phyloP scores from a whole-genome alignment of 2,888 invertebrate genomes.

The Drosophila differens region DNA sequence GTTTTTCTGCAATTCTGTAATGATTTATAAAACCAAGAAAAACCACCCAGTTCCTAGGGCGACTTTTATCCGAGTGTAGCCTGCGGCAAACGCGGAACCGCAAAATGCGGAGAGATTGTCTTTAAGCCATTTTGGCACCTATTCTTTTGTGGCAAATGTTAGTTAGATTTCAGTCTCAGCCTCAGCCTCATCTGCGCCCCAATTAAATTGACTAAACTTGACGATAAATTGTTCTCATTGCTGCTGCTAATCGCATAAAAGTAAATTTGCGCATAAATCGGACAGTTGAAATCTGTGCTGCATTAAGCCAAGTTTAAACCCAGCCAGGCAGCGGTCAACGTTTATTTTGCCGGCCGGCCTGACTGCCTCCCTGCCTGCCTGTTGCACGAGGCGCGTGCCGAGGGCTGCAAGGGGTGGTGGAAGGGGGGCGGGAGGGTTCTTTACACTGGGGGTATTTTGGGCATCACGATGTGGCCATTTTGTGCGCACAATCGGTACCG shows the following conservation, averaged over 20 bases:
- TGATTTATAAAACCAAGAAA: background rate
- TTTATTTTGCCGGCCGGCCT: slow-evolving; percentile 22
- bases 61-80: background rate
- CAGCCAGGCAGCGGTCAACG: slow-evolving; percentile 24
- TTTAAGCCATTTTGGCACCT: slow-evolving; percentile 63
- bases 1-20: background rate
- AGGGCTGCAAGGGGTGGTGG: background rate
- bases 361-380: slow-evolving; percentile 33
- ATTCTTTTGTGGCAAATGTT: slow-evolving; percentile 24
- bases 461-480: slow-evolving; percentile 80
- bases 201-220: slow-evolving; percentile 81
- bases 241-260: slow-evolving; percentile 81
- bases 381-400: slow-evolving; percentile 64
- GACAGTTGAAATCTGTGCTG: slow-evolving; percentile 64
- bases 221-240: slow-evolving; percentile 73
- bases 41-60: background rate
- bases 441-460: slow-evolving; percentile 39
- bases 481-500: slow-evolving; percentile 80
- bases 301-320: slow-evolving; percentile 19
- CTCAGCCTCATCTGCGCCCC: slow-evolving; percentile 61
- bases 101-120: slow-evolving; percentile 3
- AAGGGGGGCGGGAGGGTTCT: background rate
- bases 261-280: slow-evolving; percentile 81
- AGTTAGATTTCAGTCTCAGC: slow-evolving; percentile 33
- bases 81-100: background rate